phyloP scores from a whole-genome alignment of 2,113 vertebrate species.

The Paramormyrops kingsleyae region DNA sequence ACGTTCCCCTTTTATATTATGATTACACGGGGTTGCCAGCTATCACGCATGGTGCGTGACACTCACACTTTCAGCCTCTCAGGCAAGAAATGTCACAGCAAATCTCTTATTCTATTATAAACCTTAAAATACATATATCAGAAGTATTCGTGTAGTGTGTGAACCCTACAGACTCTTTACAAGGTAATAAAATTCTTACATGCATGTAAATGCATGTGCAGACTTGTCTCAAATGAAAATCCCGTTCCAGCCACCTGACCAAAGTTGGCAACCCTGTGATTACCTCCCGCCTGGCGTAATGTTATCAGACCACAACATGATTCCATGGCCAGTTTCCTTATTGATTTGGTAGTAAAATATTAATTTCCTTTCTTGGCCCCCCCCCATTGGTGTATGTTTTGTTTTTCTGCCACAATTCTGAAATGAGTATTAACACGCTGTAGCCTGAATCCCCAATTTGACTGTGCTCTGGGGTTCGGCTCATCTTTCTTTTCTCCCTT shows the following conservation, averaged over 20 bases:
- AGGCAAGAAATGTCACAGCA: neutral
- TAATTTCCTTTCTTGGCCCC: neutral
- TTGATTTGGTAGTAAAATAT: neutral
- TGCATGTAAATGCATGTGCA: neutral
- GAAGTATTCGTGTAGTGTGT: neutral
- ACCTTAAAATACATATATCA: neutral
- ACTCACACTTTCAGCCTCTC: neutral
- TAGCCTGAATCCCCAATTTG: neutral
- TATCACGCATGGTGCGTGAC: neutral
- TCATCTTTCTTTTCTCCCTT: constrained; percentile 41
- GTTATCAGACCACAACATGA: neutral
- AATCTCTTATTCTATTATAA: neutral
- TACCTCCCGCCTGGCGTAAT: neutral
- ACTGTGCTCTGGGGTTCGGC: neutral
- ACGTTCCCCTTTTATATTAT: neutral
- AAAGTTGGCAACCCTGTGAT: neutral
- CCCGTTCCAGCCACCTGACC: neutral
- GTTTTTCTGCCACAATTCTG: neutral
- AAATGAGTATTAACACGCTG: neutral
- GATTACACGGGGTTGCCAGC: neutral
- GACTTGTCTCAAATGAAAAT: neutral
- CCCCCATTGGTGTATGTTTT: neutral
- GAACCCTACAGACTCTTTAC: neutral
- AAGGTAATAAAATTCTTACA: neutral
- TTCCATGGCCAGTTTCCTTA: neutral